These are phyloP conservation scores for Drosophila cardini DNA, from an alignment of 1,140 invertebrate genomes.

Conservation along the genomic window DNA sequence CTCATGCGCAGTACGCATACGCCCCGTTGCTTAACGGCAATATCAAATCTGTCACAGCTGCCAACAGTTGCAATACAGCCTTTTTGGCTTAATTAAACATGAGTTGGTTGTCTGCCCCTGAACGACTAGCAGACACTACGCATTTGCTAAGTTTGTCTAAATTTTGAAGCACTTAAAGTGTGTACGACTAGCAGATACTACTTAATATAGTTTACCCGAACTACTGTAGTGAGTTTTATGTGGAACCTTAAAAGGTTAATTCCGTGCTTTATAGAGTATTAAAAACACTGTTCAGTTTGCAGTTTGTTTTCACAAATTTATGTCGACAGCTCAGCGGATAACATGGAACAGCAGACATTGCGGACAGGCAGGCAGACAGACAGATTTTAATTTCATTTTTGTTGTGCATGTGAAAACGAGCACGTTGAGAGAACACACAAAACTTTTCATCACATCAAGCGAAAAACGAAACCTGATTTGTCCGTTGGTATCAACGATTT, in stretches of 20 bases:
- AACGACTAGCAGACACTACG: neutral
- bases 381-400: slow-evolving; percentile 66
- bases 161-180: neutral
- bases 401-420: slow-evolving; percentile 37
- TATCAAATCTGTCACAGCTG: slow-evolving; percentile 36
- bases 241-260: neutral
- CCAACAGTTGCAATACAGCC: slow-evolving; percentile 45
- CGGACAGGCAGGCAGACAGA: neutral
- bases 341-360: slow-evolving; percentile 20
- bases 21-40: slow-evolving; percentile 9
- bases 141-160: neutral
- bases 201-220: neutral
- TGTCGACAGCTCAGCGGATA: slow-evolving; percentile 41
- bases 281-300: slow-evolving; percentile 25
- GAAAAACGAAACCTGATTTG: slow-evolving; percentile 1
- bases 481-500: neutral
- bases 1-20: slow-evolving; percentile 30
- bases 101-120: neutral
- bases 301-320: slow-evolving; percentile 38
- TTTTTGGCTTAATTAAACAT: slow-evolving; percentile 72
- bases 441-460: slow-evolving; percentile 38
- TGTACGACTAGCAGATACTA: slow-evolving; percentile 11
- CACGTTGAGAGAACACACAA: slow-evolving; percentile 53
- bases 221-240: neutral
- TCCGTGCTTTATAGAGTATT: slow-evolving; percentile 29